Evolutionary conservation across 2,797 vertebrate species (phyloP), one percentile per base, ranked within the genome.

Genomic region (Phoxinus dragarum): DNA sequence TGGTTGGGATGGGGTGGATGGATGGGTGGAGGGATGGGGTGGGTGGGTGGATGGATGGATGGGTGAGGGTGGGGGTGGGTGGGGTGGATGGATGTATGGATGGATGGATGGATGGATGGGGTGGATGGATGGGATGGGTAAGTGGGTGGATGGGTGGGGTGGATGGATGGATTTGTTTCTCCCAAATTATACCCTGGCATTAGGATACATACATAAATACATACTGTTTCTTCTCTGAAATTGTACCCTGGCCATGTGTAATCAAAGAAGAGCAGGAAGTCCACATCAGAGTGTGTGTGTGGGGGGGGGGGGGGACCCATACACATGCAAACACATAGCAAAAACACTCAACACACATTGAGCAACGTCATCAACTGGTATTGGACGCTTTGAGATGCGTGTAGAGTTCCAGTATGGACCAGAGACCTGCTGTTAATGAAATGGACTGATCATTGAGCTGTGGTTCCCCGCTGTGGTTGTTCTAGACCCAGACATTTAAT

Each of bases 341-440:
- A 38, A 78, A 44, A 44, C 49, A 78, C 75, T 44, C 52, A 31
- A 36, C 9, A 52, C 72, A 44, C 23, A 52, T 47, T 52, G 11
- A 78, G 80, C 47, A 80, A 85, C 73, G 31, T 75, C 59, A 72
- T 54, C 72, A 61, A 82, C 74, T 68, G 34, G 73, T 38, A 40
- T 52, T 61, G 19, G 67, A 38, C 27, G 44, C 31, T n/a, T 17
- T 8, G 54, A 75, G 71, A 40, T 8, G 47, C 56, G 56, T 47
- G 19, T 36, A 2, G 76, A 79, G 38, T 80, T 83, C 73, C 81
- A 59, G 34, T 42, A 68, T 27, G 42, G 67, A 36, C 68, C 66
- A 52, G 59, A 42, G 74, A 42, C 77, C 68, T 69, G 54, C n/a
- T 64, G 36, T 84, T 72, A 64, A 64, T 79, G 44, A 84, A 56